Base-by-base conservation (phyloP, 2,888 invertebrate genomes). In the Pachydiplax longipennis region DNA sequence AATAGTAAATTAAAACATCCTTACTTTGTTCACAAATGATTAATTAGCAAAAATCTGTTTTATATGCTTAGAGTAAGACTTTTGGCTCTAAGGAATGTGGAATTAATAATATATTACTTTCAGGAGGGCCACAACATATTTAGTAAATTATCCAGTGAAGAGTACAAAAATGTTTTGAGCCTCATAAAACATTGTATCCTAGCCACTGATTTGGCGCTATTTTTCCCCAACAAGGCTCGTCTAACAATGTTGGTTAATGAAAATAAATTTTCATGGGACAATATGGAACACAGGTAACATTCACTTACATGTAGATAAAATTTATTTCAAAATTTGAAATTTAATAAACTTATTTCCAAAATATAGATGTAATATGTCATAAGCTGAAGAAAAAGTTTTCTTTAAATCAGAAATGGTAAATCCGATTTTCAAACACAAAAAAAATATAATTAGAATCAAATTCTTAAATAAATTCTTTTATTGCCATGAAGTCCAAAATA, bases 71-170 rank as follows among this genome's bases (percentile, higher is more conserved):
- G 10, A 44, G 44, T 10, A 44, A 44, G 10, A 1, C 18, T 53
- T 53, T 53, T n/a, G 40, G 44, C 10, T 82, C 4, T 8, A 44
- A 44, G 44, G 44, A 44, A 44, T 44, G 44, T 44, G 44, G 12
- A 18, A 35, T 82, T 18, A 35, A 31, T 65, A 87, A 81, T 90
- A 90, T 81, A 90, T 91, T 91, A 92, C 92, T 94, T 94, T 92
- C 95, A 98, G 96, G 97, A 97, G 91, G 97, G 97, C 0, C 97
- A 98, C 94, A 98, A 98, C 93, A 97, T 98, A 91, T 97, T 98
- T 93, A 95, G 96, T 58, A 96, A 97, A 92, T 94, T 97, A 61
- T 95, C 95, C 6, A 95, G 96, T 91, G 95, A 95, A 40, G 97
- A 97, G 92, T 97, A 97, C 94, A 97, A 97, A 93, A 95, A 97